Evolutionary conservation across 2,113 vertebrate species (phyloP).

Genomic region (Megaceryle maxima): DNA sequence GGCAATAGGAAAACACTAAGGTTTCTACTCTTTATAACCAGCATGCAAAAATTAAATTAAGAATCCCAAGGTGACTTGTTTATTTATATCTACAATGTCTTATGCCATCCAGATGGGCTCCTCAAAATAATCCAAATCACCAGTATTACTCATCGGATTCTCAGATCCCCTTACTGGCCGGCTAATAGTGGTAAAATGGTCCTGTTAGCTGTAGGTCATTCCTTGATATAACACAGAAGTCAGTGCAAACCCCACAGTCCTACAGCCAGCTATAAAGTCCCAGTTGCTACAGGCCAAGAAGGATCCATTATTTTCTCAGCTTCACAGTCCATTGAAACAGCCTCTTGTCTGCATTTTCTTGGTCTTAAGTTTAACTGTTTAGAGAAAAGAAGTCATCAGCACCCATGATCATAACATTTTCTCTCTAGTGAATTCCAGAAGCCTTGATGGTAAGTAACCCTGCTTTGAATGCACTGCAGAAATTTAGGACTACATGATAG

Average conservation of each 20-base stretch:
- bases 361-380: slow-evolving; percentile 79
- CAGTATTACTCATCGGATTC: neutral
- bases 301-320: slow-evolving; percentile 70
- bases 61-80: slow-evolving; percentile 7
- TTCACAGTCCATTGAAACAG: slow-evolving; percentile 63
- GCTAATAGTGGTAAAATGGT: neutral
- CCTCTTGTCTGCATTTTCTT: slow-evolving; percentile 1
- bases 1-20: neutral
- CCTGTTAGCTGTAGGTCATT: slow-evolving; percentile 11
- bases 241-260: slow-evolving; percentile 76
- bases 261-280: slow-evolving; percentile 75
- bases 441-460: slow-evolving; percentile 53
- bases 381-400: slow-evolving; percentile 85
- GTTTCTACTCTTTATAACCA: neutral
- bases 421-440: slow-evolving; percentile 78
- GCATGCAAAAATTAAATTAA: neutral
- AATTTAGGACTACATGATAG: slow-evolving; percentile 72
- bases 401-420: slow-evolving; percentile 73
- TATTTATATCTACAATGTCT: neutral
- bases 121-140: neutral
- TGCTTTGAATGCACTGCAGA: slow-evolving; percentile 68
- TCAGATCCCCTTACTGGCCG: neutral
- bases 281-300: slow-evolving; percentile 73
- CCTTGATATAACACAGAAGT: slow-evolving; percentile 81
- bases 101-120: neutral